These are phyloP conservation scores for Edolisoma coerulescens DNA, from an alignment of 2,113 vertebrate genomes.

Conservation along the genomic window DNA sequence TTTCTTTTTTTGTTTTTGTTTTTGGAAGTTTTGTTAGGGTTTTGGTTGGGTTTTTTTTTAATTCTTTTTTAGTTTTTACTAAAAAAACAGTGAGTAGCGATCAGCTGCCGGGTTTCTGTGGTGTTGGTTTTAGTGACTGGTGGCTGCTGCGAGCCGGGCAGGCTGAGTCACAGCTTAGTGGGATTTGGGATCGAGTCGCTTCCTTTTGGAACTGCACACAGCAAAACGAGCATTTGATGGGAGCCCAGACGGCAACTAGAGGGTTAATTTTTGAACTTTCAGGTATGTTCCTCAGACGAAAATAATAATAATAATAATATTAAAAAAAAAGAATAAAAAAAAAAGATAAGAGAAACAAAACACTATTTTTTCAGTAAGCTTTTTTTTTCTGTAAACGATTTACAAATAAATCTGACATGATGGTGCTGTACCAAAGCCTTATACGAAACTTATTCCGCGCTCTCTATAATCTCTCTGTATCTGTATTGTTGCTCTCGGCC, in stretches of 20 bases:
- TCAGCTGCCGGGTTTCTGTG: constrained; percentile 40
- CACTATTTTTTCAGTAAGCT: constrained; percentile 78
- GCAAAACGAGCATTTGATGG: constrained; percentile 45
- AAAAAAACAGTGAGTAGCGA: constrained; percentile 8
- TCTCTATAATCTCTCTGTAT: constrained; percentile 69
- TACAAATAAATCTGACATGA: constrained; percentile 72
- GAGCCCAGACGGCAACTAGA: constrained; percentile 69
- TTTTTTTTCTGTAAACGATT: constrained; percentile 74
- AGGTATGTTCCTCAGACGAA: constrained; percentile 74
- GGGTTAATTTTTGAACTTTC: constrained; percentile 78
- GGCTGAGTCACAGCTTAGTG: background rate
- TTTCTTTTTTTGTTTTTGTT: background rate
- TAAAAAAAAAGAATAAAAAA: background rate
- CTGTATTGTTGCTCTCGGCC: constrained; percentile 64
- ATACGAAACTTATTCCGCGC: constrained; percentile 65
- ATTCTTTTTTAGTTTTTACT: background rate
- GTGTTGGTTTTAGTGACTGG: constrained; percentile 18
- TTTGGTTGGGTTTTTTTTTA: background rate
- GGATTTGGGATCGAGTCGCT: background rate
- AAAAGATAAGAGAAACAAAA: constrained; percentile 23
- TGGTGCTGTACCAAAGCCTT: constrained; percentile 87
- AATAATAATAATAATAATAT: background rate
- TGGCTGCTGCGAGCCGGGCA: background rate
- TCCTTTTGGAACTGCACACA: constrained; percentile 13
- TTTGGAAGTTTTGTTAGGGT: background rate